Percentiles rank a stretch among this genome's conserved stretches.
phyloP scores from a whole-genome alignment of 37 sponge, comb jelly and placozoan species.

The Haliclona indistincta region DNA sequence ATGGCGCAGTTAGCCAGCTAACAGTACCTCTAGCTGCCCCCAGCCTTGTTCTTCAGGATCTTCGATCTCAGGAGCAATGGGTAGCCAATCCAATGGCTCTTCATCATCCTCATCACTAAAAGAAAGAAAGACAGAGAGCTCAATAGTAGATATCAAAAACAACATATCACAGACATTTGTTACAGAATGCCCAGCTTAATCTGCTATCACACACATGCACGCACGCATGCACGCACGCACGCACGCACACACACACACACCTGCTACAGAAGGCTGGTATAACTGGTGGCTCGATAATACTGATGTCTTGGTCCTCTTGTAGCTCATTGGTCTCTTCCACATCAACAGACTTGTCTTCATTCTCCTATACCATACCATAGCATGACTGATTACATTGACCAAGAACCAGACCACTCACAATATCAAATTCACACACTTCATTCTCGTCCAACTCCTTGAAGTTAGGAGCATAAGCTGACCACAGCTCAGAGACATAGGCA shows the following conservation, averaged over 20 bases:
- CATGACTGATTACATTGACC: too few relatives aligned
- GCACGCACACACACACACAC: neutral
- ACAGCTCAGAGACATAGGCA: constrained; percentile 81
- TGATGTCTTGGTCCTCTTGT: constrained; percentile 27
- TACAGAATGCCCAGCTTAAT: constrained; percentile 26
- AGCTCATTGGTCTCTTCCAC: neutral
- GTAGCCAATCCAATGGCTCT: constrained; percentile 84
- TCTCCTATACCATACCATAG: constrained; percentile 31
- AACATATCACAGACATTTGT: constrained; percentile 36
- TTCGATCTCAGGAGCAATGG: constrained; percentile 93
- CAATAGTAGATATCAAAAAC: too few relatives aligned
- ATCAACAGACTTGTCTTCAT: constrained; percentile 64
- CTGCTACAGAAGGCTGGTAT: constrained; percentile 94
- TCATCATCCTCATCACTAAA: constrained; percentile 78
- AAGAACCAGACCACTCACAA: constrained; percentile 85
- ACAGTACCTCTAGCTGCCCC: constrained; percentile 98
- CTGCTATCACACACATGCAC: constrained; percentile 1
- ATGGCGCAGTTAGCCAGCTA: neutral
- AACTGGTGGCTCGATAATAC: constrained; percentile 33
- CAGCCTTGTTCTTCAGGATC: constrained; percentile 97
- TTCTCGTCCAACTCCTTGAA: constrained; percentile 99
- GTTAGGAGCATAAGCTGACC: constrained; percentile 99
- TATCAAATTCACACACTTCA: constrained; percentile 87
- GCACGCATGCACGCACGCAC: neutral
- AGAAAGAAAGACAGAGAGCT: too few relatives aligned